phyloP scores from a whole-genome alignment of 2,888 invertebrate genomes.

The Luperina testacea region DNA sequence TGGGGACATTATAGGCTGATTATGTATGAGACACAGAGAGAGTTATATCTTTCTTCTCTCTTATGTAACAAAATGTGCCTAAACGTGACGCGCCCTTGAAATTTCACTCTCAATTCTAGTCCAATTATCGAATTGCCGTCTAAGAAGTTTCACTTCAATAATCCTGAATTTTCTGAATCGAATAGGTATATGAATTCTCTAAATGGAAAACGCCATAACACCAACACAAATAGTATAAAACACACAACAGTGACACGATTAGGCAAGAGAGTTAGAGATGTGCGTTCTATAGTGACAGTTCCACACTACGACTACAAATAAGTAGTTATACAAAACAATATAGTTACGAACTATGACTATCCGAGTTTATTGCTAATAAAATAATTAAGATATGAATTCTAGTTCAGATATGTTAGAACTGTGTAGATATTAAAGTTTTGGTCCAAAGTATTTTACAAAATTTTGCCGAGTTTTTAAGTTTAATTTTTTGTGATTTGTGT shows the following conservation, averaged over 20 bases:
- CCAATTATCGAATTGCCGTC: not conserved
- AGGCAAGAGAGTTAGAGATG: conserved; percentile 77
- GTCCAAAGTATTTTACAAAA: conserved; percentile 78
- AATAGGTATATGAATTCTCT: conserved; percentile 43
- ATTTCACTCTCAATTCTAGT: not conserved
- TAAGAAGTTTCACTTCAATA: not conserved
- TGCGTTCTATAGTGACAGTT: conserved; percentile 69
- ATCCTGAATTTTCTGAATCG: not conserved
- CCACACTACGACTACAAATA: conserved; percentile 62
- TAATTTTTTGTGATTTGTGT: conserved; percentile 27
- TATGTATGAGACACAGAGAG: not conserved
- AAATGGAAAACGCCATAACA: conserved; percentile 69
- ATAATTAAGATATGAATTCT: conserved; percentile 83
- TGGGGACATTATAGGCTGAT: too few relatives aligned
- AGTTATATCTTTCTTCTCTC: not conserved
- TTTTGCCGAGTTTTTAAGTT: conserved; percentile 38
- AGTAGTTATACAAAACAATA: conserved; percentile 69
- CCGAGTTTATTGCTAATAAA: conserved; percentile 83
- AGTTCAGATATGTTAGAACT: conserved; percentile 85
- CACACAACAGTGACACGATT: conserved; percentile 70
- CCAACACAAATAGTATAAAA: conserved; percentile 70
- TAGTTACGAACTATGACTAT: conserved; percentile 71
- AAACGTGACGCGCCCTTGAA: not conserved
- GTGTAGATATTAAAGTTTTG: conserved; percentile 81
- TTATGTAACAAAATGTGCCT: not conserved